phyloP scores from a whole-genome alignment of 2,797 vertebrate genomes.

The Gephyroberyx darwinii region DNA sequence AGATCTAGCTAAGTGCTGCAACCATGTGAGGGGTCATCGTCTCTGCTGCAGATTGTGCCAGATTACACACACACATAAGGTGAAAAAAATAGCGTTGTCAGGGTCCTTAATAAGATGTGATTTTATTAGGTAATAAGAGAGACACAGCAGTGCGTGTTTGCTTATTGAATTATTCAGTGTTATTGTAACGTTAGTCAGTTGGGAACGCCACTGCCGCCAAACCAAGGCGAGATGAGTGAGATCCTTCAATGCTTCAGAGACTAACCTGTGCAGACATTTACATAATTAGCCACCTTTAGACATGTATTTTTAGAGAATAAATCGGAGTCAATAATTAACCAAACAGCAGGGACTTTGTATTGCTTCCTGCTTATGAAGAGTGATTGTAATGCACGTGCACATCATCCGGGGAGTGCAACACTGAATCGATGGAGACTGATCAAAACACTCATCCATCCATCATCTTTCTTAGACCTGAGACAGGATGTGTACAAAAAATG shows the following conservation, averaged over 20 bases:
- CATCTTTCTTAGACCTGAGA: constrained; percentile 23
- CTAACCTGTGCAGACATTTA: constrained; percentile 58
- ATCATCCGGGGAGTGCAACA: constrained; percentile 6
- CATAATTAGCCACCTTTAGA: constrained; percentile 72
- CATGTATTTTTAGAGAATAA: constrained; percentile 60
- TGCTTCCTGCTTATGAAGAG: constrained; percentile 17
- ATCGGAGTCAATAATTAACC: constrained; percentile 62
- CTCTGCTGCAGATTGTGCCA: neutral
- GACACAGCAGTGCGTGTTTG: constrained; percentile 64
- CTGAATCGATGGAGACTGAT: constrained; percentile 29
- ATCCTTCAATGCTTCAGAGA: constrained; percentile 54
- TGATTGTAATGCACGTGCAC: constrained; percentile 16
- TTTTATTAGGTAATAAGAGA: constrained; percentile 80
- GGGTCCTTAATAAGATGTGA: constrained; percentile 74
- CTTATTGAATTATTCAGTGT: constrained; percentile 78
- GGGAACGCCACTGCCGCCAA: constrained; percentile 34
- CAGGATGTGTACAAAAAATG: constrained; percentile 14
- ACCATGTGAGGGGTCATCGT: constrained; percentile 9
- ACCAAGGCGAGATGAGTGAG: constrained; percentile 44
- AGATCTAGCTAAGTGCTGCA: constrained; percentile 22
- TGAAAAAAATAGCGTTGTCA: constrained; percentile 44
- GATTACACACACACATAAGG: constrained; percentile 31
- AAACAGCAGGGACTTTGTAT: constrained; percentile 51
- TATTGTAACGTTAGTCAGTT: constrained; percentile 58
- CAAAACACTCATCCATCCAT: constrained; percentile 40